Evolutionary conservation across 2,797 vertebrate genomes (phyloP).

Genomic region (Menidia menidia): DNA sequence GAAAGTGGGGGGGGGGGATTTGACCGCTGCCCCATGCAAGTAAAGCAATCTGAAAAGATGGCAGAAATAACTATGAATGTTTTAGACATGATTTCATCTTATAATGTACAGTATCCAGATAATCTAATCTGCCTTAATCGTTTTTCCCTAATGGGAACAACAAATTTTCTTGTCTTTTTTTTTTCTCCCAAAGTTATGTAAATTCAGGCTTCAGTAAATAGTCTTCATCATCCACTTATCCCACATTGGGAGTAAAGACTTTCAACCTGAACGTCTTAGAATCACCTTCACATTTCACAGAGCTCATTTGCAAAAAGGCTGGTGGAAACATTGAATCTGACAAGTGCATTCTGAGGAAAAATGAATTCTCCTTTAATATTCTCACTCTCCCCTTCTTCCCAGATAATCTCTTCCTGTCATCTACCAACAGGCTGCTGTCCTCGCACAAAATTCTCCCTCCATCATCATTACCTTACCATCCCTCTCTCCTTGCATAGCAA

Average conservation of each 20-base stretch:
- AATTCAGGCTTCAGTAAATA: slow-evolving; percentile 33
- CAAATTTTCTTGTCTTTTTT: slow-evolving; percentile 29
- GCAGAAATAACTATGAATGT: background rate
- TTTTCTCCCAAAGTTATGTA: background rate
- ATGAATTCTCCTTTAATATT: slow-evolving; percentile 48
- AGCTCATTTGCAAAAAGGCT: slow-evolving; percentile 30
- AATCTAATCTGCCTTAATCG: background rate
- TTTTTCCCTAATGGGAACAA: slow-evolving; percentile 3
- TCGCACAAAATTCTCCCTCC: slow-evolving; percentile 37
- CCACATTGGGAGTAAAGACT: slow-evolving; percentile 29
- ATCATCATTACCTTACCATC: slow-evolving; percentile 9
- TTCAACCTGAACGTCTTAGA: slow-evolving; percentile 19
- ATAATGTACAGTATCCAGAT: background rate
- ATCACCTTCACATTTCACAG: slow-evolving; percentile 35
- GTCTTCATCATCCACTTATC: slow-evolving; percentile 52
- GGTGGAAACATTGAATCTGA: slow-evolving; percentile 17
- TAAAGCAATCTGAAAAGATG: slow-evolving; percentile 5
- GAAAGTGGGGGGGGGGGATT: background rate
- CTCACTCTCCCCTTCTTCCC: slow-evolving; percentile 16
- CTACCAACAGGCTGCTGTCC: slow-evolving; percentile 19
- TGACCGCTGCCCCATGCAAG: background rate
- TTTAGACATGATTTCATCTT: background rate
- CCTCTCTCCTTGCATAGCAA: slow-evolving; percentile 1
- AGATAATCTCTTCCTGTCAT: slow-evolving; percentile 33
- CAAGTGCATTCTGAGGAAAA: slow-evolving; percentile 30